Percentiles rank a stretch among this genome's conserved stretches.
phyloP scores from a whole-genome alignment of 2,113 vertebrate genomes.

The Suncus etruscus region DNA sequence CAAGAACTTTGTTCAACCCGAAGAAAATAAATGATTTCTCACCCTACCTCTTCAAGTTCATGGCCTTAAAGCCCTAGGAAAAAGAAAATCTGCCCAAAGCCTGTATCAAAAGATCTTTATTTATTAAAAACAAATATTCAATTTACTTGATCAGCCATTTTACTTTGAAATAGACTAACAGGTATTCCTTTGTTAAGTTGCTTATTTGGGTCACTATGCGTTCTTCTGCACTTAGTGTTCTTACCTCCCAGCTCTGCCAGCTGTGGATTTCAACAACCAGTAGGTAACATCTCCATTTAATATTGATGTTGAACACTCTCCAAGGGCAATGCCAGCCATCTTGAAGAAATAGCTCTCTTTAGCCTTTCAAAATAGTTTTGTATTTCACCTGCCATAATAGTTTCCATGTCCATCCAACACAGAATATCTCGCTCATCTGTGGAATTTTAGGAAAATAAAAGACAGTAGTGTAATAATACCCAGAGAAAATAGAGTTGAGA shows the following conservation, averaged over 20 bases:
- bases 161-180: not conserved
- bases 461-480: no score
- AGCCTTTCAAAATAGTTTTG: conserved; percentile 32
- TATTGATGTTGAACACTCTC: not conserved
- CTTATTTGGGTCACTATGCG: not conserved
- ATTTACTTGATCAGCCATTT: not conserved
- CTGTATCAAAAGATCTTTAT: no score
- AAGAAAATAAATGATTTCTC: not conserved
- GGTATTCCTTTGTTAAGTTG: not conserved
- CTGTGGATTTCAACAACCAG: conserved; percentile 22
- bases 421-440: no score
- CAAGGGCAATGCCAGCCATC: not conserved
- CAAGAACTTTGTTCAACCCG: not conserved
- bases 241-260: not conserved
- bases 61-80: not conserved
- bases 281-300: not conserved
- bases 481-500: no score
- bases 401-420: no score
- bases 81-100: no score
- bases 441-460: no score
- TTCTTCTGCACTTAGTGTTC: not conserved
- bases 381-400: no score
- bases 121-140: not conserved
- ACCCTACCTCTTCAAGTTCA: not conserved
- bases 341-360: not conserved